Evolutionary conservation across 1,140 invertebrate species (phyloP), one percentile per base, ranked within the genome.

Genomic region (Periplaneta americana): DNA sequence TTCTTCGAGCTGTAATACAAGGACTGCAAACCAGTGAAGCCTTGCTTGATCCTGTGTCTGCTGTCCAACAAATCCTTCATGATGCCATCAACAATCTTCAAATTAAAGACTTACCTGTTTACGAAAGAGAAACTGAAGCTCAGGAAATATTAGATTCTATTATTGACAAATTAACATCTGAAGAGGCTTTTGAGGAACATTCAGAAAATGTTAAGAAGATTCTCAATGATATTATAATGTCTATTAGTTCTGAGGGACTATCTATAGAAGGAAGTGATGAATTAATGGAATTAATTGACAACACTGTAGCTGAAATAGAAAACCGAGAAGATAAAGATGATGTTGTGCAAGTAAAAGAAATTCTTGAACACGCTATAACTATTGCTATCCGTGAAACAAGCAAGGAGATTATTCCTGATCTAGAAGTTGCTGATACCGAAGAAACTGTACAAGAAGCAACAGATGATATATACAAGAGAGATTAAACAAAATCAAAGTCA

Each of bases 291-390:
- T 15, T 39, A 39, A 39, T 39, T 39, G 37, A 39, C 15, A 22
- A 48, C n/a, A 22, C 6, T 48, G 13, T 48, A 2, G n/a, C 10
- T 48, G 39, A 48, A 48, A 48, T 48, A 18, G 39, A 84, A 32
- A 87, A 87, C 80, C 85, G 87, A 80, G 83, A 84, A 34, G 84
- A 85, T 22, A 85, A 84, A 33, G 79, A 82, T 75, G 81, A 84
- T 17, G 82, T 83, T 17, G 81, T 83, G 15, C 82, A 86, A 48
- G 39, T 15, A 48, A 48, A 48, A 22, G 39, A 48, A 13, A 48
- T 48, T 48, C 39, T 48, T 48, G 17, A 48, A 15, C 6, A 48
- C 17, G 17, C 39, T 48, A 17, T 39, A 39, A 15, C 37, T 4
- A 39, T 39, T 39, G 11, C 37, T 39, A 17, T 39, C 11, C 18